Percentiles rank a stretch among this genome's conserved stretches.
Evolutionary conservation across 1,140 invertebrate genomes (phyloP).

Genomic region (Helicoverpa armigera): DNA sequence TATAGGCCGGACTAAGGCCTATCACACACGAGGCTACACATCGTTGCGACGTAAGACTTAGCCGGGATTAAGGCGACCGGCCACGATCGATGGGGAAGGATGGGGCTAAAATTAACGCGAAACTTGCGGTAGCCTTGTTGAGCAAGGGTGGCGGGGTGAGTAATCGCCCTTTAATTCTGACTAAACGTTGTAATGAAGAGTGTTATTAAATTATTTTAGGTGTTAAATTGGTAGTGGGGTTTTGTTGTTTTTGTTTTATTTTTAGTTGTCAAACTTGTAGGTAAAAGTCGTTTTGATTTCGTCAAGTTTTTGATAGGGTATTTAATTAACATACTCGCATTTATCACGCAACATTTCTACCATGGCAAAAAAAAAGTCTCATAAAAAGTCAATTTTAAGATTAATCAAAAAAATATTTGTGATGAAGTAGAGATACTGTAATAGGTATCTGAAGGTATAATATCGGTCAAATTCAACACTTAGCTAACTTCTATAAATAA

Average conservation of each 20-base stretch:
- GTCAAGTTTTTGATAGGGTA: no score
- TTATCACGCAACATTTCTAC: no score
- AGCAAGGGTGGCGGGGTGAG: constrained; percentile 10
- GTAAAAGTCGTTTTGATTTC: no score
- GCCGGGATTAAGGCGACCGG: constrained; percentile 18
- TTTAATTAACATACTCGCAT: no score
- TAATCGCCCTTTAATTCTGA: constrained; percentile 37
- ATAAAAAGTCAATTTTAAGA: no score
- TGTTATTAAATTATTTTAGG: constrained; percentile 9
- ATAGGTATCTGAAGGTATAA: no score
- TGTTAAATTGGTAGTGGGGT: not conserved
- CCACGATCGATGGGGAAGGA: constrained; percentile 42
- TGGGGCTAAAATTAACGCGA: constrained; percentile 40
- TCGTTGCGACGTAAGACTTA: constrained; percentile 10
- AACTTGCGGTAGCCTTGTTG: constrained; percentile 37
- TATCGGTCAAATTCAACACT: no score
- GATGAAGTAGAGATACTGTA: no score
- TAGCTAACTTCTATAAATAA: no score
- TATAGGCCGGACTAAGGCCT: not conserved
- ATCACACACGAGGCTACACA: constrained; percentile 19
- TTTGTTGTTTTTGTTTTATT: not conserved
- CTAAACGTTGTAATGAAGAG: not conserved
- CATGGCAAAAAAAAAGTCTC: no score
- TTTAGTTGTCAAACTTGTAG: no score
- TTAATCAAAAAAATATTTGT: no score